Base-by-base conservation (phyloP, 2,797 vertebrate species). In the Arrhamphus sclerolepis region DNA sequence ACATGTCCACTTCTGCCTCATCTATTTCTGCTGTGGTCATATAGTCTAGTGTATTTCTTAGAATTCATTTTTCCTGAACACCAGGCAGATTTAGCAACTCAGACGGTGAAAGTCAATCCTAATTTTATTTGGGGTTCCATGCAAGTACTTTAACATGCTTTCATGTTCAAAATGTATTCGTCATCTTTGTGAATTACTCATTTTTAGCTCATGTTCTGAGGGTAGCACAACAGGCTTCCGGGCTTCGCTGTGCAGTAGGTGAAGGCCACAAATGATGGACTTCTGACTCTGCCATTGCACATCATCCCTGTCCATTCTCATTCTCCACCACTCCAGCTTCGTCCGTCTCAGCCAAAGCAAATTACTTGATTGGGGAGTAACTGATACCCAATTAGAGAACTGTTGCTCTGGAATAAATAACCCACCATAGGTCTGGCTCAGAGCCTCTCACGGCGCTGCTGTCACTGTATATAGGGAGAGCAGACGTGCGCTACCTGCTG, bases 371-470 rank as follows among this genome's bases (percentile, higher is more conserved):
- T 4, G 14, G 41, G 40, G 69, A 53, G 82, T 82, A 83, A 82
- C 62, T 63, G 78, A 86, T 85, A 80, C 77, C 63, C 64, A 70
- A 77, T 86, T 83, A 78, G 52, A 83, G 70, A 67, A 79, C 56
- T 59, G 56, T 78, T 74, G 60, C 76, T 46, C 56, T 63, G 61
- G 80, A 77, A 81, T 85, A 77, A 81, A 86, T 64, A 73, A 57
- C 61, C 72, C 65, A 46, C 51, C 66, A 62, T 72, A 69, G 40
- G 39, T 77, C 55, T 79, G 75, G 29, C 29, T 61, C 73, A 68
- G 52, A 54, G 48, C 63, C 75, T 51, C 54, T 69, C 31, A 56
- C 40, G 73, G 68, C 21, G 39, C 31, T 34, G 31, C 31, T 34
- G 31, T 31, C 29, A 31, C 29, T 31, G 29, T 31, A 31, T 31